phyloP scores from a whole-genome alignment of 1,140 invertebrate species.

The Pseudobourletiella spinata region DNA sequence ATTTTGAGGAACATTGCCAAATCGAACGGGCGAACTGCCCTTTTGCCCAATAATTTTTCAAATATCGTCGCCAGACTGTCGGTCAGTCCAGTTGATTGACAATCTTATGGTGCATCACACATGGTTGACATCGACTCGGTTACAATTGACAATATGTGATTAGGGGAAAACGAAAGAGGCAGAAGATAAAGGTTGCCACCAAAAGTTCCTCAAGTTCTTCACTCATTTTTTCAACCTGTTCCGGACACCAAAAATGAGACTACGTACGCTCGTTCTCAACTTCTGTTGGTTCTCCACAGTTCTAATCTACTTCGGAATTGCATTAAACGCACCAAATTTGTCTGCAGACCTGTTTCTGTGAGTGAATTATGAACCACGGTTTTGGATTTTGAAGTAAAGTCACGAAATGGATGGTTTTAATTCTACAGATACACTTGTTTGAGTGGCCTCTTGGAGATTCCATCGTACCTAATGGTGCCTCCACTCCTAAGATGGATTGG shows the following conservation, averaged over 20 bases:
- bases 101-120: background rate
- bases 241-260: background rate
- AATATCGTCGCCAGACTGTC: background rate
- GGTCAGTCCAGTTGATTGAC: background rate
- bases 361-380: background rate
- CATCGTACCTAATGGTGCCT: background rate
- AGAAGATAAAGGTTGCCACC: background rate
- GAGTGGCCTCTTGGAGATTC: background rate
- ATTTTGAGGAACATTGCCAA: background rate
- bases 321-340: background rate
- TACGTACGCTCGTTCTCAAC: background rate
- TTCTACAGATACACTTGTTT: background rate
- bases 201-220: background rate
- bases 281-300: background rate
- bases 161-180: background rate
- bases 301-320: background rate
- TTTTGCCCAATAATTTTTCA: background rate
- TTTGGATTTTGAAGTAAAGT: too few species aligned
- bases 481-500: background rate
- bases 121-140: background rate
- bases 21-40: background rate
- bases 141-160: background rate
- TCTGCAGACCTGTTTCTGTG: background rate
- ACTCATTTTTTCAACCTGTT: background rate
- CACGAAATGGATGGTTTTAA: too few species aligned